Percentiles rank a stretch among this genome's conserved stretches.
Evolutionary conservation across 2,113 vertebrate species (phyloP).

Genomic region (Redunca redunca): DNA sequence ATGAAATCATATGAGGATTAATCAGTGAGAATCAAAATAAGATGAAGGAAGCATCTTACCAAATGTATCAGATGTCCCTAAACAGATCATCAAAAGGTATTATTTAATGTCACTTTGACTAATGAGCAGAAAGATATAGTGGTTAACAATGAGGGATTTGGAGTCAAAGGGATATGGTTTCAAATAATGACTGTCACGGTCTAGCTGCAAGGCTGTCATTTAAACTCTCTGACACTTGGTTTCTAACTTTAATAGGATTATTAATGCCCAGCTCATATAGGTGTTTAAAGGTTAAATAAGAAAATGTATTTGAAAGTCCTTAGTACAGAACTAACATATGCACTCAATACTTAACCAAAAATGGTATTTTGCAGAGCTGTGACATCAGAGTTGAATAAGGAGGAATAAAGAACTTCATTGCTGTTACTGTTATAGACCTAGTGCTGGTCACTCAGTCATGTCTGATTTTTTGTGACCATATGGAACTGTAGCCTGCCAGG

Average conservation of each 20-base stretch:
- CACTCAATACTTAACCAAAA: constrained; percentile 6
- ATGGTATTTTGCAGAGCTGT: background rate
- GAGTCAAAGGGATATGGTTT: background rate
- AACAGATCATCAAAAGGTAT: background rate
- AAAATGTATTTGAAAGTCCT: constrained; percentile 17
- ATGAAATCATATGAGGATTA: background rate
- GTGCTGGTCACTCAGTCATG: background rate
- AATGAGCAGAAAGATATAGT: background rate
- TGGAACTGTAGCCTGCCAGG: background rate
- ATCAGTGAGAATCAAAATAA: background rate
- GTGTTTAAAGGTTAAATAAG: constrained; percentile 34
- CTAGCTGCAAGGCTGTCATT: background rate
- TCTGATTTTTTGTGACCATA: background rate
- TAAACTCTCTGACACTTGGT: constrained; percentile 5
- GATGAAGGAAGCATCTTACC: background rate
- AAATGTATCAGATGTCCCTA: background rate
- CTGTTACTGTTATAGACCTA: background rate
- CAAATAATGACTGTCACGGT: background rate
- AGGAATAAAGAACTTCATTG: background rate
- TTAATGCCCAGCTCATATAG: background rate
- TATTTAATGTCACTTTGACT: background rate
- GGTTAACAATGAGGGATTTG: background rate
- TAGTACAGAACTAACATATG: background rate
- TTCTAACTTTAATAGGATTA: background rate
- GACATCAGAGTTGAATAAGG: background rate